Base-by-base conservation (phyloP, 2,797 vertebrate species). In the Rhinogobio ventralis region DNA sequence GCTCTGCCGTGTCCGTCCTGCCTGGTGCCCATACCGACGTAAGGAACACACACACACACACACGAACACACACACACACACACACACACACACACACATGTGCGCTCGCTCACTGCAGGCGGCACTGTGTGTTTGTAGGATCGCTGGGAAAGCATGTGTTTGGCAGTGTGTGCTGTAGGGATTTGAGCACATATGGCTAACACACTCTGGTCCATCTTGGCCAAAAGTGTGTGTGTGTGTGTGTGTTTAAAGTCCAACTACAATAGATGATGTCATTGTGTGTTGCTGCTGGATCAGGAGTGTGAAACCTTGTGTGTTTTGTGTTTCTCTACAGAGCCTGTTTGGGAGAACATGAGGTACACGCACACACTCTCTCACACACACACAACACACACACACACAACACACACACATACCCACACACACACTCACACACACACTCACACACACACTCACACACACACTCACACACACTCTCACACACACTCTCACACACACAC, bases 311-410 rank as follows among this genome's bases (percentile, higher is more conserved):
- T 86, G 33, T 77, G 19, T 85, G 82, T 88, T 86, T 87, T 91
- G 93, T 90, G 86, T 89, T 92, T 92, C 81, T 81, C 82, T 42
- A 46, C 92, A 97, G 96, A 92, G 92, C 94, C 71, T 97, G 96
- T 91, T 92, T 96, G 90, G 96, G 96, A 66, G 94, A 96, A 85
- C 96, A 97, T 84, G 96, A 97, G 96, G 96, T 96, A 81, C 94
- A 94, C 93, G 69, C 23, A 85, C 86, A 60, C 81, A 28, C 46
- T 46, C 45, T 60, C 42, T 39, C 55, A 72, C 66, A 36, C 72
- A 64, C 84, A n/a, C n/a, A n/a, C n/a, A n/a, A 69, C 77, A 62
- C 83, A 71, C 57, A 15, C 60, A 73, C 71, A 53, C 45, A 81
- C 51, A n/a, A 60, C 67, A 74, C 33, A 5, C 33, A 33, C 33